A percentile compares a stretch with the other conserved stretches of the same genome.
Conservation (phyloP, 2,888 invertebrate species). For the Saturnia japonica region DNA sequence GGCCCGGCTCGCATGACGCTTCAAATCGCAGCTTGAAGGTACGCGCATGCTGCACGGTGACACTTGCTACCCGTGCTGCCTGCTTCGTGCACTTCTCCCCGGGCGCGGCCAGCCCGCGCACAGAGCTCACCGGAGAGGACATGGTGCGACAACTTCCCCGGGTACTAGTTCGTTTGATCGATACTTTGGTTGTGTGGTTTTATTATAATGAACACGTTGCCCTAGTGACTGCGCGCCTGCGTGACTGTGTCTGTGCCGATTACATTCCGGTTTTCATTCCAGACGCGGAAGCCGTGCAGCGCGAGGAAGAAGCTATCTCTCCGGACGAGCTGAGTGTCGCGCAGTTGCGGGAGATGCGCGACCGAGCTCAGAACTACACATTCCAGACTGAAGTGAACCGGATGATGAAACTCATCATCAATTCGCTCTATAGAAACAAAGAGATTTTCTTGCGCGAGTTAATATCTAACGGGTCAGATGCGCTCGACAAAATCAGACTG, state of each 20-base stretch:
- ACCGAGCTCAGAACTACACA: constrained; percentile 92
- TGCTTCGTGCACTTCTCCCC: neutral
- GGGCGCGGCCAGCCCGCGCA: constrained; percentile 23
- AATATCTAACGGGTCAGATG: constrained; percentile 99
- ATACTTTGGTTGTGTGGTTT: constrained; percentile 23
- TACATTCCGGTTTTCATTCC: constrained; percentile 29
- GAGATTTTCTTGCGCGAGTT: constrained; percentile 99
- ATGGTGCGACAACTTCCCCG: neutral
- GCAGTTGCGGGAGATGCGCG: constrained; percentile 94
- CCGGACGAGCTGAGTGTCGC: constrained; percentile 97
- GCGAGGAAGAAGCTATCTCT: constrained; percentile 98
- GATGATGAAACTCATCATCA: constrained; percentile 99
- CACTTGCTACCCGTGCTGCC: neutral
- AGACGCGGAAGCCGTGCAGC: constrained; percentile 94
- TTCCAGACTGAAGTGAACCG: constrained; percentile 99
- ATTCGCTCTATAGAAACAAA: constrained; percentile 99
- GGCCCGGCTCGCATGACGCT: constrained; percentile 64
- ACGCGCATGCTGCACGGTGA: constrained; percentile 36
- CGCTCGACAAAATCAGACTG: constrained; percentile 98
- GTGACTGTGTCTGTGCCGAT: no score
- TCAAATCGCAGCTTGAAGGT: constrained; percentile 73
- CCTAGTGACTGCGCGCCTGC: neutral
- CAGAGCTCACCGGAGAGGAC: constrained; percentile 21
- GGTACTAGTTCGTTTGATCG: neutral
- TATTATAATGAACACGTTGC: constrained; percentile 17